Evolutionary conservation across 2,113 vertebrate species (phyloP).

Genomic region (Otus sunia): DNA sequence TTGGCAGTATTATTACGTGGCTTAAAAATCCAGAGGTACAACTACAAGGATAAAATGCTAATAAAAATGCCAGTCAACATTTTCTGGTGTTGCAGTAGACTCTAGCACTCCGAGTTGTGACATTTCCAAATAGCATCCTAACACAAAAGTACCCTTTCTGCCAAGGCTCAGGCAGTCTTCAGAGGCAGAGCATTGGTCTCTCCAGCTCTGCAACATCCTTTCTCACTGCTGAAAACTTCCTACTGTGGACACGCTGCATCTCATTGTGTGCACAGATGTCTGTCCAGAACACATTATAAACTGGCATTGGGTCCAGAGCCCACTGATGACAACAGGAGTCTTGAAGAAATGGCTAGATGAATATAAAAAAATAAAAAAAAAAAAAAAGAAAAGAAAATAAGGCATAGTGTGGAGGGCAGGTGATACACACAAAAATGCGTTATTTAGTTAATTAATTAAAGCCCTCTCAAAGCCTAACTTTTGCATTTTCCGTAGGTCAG

Average conservation of each 20-base stretch:
- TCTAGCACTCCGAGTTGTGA: not conserved
- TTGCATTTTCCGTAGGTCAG: not conserved
- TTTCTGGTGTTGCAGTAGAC: not conserved
- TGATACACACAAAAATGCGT: accelerated
- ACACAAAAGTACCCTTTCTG: not conserved
- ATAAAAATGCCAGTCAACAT: not conserved
- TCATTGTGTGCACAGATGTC: accelerated
- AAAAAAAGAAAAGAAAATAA: not conserved
- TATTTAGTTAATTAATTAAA: not conserved
- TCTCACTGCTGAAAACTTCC: not conserved
- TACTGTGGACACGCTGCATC: not conserved
- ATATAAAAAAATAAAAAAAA: not conserved
- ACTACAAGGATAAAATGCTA: not conserved
- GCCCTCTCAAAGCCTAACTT: not conserved
- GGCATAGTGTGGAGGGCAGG: not conserved
- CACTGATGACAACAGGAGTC: not conserved
- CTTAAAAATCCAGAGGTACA: constrained; percentile 33
- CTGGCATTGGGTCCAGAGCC: accelerated
- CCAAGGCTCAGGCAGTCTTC: not conserved
- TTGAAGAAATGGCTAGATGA: not conserved
- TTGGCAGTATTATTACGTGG: not conserved
- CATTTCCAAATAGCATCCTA: not conserved
- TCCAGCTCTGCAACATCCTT: not conserved
- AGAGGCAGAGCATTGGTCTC: not conserved
- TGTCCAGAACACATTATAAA: not conserved